These are phyloP conservation scores for Salvelinus sp. DNA, from an alignment of 2,113 vertebrate genomes.

Conservation along the genomic window DNA sequence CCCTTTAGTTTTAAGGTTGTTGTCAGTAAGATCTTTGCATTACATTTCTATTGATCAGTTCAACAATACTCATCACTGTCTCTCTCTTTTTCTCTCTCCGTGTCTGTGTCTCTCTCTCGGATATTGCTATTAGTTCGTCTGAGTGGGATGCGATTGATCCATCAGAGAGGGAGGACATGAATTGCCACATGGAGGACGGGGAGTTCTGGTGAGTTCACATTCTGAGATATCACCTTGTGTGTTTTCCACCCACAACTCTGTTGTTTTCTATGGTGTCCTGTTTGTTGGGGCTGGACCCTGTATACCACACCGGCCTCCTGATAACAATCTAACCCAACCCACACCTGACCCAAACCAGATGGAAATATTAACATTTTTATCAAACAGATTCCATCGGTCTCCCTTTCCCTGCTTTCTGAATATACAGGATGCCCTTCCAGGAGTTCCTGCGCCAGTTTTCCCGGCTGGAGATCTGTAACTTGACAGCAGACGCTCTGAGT, in stretches of 20 bases:
- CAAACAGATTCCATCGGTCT: not conserved
- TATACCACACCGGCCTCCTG: too few relatives aligned
- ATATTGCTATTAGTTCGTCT: slow-evolving; percentile 69
- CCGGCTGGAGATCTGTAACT: slow-evolving; percentile 83
- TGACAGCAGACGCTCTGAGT: slow-evolving; percentile 75
- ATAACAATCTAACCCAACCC: too few relatives aligned
- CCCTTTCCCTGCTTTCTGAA: not conserved
- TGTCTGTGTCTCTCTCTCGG: slow-evolving; percentile 7
- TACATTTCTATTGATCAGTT: not conserved
- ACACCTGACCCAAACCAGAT: too few relatives aligned
- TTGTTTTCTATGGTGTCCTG: too few relatives aligned
- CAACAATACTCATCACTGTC: not conserved
- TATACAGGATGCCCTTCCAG: slow-evolving; percentile 80
- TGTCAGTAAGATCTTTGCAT: too few relatives aligned
- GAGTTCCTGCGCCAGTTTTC: slow-evolving; percentile 84
- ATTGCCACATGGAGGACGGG: slow-evolving; percentile 85
- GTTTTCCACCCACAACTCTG: too few relatives aligned
- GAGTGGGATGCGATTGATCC: slow-evolving; percentile 82
- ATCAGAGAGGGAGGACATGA: slow-evolving; percentile 69
- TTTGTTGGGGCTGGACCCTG: too few relatives aligned
- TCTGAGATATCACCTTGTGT: too few relatives aligned
- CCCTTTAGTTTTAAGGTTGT: too few relatives aligned
- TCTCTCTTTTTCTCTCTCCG: not conserved
- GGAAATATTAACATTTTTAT: too few relatives aligned
- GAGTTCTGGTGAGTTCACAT: slow-evolving; percentile 86